Base-by-base conservation (phyloP, 2,113 vertebrate species). In the Potamarius usumacintae region DNA sequence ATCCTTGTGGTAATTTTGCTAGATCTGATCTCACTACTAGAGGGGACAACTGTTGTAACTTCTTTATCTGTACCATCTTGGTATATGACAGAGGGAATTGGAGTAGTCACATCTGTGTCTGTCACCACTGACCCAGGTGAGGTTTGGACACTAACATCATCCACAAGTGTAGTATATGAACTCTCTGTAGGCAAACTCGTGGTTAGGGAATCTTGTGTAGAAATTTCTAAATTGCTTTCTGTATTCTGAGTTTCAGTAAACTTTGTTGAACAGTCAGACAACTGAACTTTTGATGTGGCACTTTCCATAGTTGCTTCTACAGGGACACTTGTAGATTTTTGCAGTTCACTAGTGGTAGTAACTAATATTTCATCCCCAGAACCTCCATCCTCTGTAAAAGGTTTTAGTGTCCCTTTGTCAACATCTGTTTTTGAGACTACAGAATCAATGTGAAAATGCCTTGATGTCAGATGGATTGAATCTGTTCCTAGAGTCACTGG, bases 1-100 rank as follows among this genome's bases (percentile, higher is more conserved):
- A 93, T 74, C 57, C 92, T 90, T 90, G 93, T 92, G 14, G 91
- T 94, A 20, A 94, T 90, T 57, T 89, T 91, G 7, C 92, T 91
- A 71, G 93, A 93, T 83, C 82, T 86, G 76, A 89, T 82, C 84
- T 91, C 88, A 67, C 69, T 90, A 22, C 92, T 84, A 0, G 87
- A 84, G 4, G 94, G 90, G 63, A 90, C 93, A 69, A 91, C 86
- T 63, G 93, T 93, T 71, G 90, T 85, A 57, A 94, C 90, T 88
- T 94, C 90, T 72, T 95, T 92, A 84, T 94, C 93, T 85, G 91
- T 91, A 78, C 90, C 2, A 7, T 86, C 85, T 10, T 94, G 89
- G 89, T 93, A 94, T 34, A 91, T 34, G 84, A 94, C 92, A 15
- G 93, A 91, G 5, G 92, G 90, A 88, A 91, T 62, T 20, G 91